Conservation (phyloP, 2,113 vertebrate species). For the Prunella fulvescens region DNA sequence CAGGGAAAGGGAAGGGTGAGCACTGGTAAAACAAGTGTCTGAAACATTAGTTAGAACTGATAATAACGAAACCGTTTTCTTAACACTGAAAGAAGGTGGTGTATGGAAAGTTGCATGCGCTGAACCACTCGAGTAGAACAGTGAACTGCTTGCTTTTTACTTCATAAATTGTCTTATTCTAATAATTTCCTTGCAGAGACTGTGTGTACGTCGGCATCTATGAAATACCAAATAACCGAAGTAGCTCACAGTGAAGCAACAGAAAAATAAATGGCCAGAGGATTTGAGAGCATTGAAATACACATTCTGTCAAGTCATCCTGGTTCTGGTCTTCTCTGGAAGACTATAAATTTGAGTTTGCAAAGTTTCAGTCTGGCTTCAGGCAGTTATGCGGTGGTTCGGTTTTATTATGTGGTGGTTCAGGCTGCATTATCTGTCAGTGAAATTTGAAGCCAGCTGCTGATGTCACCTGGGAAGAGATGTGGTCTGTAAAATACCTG, state of each 20-base stretch:
- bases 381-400: accelerated
- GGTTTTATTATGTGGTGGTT: not conserved
- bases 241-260: not conserved
- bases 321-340: not conserved
- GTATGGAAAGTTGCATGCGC: not conserved
- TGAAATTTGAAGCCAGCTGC: not conserved
- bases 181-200: not conserved
- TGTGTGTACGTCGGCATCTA: accelerated
- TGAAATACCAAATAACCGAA: not conserved
- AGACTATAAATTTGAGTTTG: not conserved
- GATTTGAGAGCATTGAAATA: not conserved
- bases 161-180: not conserved
- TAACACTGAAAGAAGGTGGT: not conserved
- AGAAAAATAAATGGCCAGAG: not conserved
- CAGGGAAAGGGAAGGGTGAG: not conserved
- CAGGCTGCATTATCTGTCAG: not conserved
- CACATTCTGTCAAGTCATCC: not conserved
- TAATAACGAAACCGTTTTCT: not conserved
- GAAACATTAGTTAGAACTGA: not conserved
- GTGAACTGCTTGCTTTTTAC: not conserved
- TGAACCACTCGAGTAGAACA: not conserved
- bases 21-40: not conserved
- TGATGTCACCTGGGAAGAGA: not conserved
- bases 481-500: not conserved
- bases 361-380: conserved; percentile 2